phyloP scores from a whole-genome alignment of 2,797 vertebrate genomes.

The Channallabes apus region DNA sequence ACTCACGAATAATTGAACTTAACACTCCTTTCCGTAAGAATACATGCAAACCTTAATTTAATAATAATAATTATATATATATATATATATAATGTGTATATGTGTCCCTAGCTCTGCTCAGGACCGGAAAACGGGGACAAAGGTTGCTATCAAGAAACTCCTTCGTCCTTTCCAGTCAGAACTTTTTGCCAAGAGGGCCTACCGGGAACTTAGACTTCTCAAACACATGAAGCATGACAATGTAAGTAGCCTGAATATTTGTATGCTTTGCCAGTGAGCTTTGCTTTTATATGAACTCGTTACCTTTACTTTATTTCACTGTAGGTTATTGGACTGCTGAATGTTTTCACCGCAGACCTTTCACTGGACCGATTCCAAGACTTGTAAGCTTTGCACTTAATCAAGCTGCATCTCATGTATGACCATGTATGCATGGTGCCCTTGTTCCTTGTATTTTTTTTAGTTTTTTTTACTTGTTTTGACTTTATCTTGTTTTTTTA shows the following conservation, averaged over 20 bases:
- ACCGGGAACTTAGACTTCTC: constrained; percentile 90
- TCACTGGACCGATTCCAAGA: constrained; percentile 89
- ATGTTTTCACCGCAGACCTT: constrained; percentile 91
- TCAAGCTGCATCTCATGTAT: background rate
- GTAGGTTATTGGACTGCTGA: constrained; percentile 94
- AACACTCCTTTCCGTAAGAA: background rate
- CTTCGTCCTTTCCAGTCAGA: constrained; percentile 95
- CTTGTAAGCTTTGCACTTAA: constrained; percentile 80
- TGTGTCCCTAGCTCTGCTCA: constrained; percentile 80
- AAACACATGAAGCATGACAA: constrained; percentile 98
- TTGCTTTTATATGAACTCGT: background rate
- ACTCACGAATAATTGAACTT: background rate
- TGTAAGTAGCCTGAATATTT: constrained; percentile 59
- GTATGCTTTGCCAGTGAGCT: background rate
- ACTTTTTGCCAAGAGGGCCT: constrained; percentile 91
- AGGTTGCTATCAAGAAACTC: constrained; percentile 96
- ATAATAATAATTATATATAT: too few relatives aligned
- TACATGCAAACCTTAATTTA: background rate
- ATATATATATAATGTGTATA: too few relatives aligned
- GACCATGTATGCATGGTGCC: background rate
- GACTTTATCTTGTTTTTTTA: background rate
- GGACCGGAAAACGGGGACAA: constrained; percentile 83
- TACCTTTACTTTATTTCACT: background rate
- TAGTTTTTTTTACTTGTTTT: background rate
- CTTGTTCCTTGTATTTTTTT: background rate